Conservation (phyloP, 2,888 invertebrate genomes). For the Galeopsomyia nigrocyanea region DNA sequence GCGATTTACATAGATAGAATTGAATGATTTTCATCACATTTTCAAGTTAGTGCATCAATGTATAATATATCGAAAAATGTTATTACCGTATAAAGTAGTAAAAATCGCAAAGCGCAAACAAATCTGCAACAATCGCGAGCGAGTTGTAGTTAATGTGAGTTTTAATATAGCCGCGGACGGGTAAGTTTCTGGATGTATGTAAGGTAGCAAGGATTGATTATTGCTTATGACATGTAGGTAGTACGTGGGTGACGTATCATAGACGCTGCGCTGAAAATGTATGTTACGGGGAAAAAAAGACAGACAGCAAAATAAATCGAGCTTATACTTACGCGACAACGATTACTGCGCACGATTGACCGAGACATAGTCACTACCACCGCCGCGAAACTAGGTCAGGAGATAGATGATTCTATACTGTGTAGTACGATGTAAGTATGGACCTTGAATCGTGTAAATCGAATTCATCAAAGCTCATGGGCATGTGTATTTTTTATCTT, state of each 20-base stretch:
- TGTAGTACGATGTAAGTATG: not conserved
- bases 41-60: too few species aligned
- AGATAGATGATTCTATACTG: constrained; percentile 21
- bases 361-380: constrained; percentile 15
- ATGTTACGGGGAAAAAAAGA: constrained; percentile 8
- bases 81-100: too few species aligned
- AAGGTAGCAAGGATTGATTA: too few species aligned
- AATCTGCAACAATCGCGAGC: too few species aligned
- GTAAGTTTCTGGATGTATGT: too few species aligned
- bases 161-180: too few species aligned
- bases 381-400: constrained; percentile 21
- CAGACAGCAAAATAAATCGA: constrained; percentile 21
- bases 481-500: not conserved
- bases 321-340: constrained; percentile 11
- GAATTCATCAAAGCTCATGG: constrained; percentile 8
- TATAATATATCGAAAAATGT: too few species aligned
- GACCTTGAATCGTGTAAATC: constrained; percentile 22
- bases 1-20: too few species aligned
- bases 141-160: too few species aligned
- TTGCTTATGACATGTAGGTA: too few species aligned
- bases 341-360: constrained; percentile 32
- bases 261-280: not conserved
- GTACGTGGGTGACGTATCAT: not conserved
- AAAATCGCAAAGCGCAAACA: too few species aligned
- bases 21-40: too few species aligned